These are phyloP conservation scores for Nyctibius grandis DNA, from an alignment of 2,797 vertebrate species.

Conservation along the genomic window DNA sequence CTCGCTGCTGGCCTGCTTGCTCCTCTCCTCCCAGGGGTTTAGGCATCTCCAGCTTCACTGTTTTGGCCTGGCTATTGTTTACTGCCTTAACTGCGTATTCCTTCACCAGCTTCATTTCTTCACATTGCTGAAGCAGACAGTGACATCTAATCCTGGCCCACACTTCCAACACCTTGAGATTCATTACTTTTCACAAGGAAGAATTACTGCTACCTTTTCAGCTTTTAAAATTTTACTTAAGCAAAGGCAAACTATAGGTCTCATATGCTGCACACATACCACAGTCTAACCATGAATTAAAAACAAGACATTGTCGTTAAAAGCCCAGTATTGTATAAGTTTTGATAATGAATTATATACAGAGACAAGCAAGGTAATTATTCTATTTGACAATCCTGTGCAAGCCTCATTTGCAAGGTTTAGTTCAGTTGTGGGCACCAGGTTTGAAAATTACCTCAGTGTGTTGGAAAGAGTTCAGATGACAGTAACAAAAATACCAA, in stretches of 20 bases:
- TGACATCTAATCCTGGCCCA: neutral
- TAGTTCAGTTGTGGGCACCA: neutral
- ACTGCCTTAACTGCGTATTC: neutral
- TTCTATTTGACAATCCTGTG: neutral
- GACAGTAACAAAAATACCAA: neutral
- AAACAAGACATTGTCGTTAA: neutral
- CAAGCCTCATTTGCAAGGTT: slow-evolving; percentile 6
- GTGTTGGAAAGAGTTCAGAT: neutral
- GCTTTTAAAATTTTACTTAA: neutral
- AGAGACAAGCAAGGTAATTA: neutral
- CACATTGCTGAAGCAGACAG: neutral
- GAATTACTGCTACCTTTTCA: neutral
- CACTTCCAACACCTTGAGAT: neutral
- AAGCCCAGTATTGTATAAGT: neutral
- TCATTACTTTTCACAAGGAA: neutral
- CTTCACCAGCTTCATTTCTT: neutral
- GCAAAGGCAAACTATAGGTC: neutral
- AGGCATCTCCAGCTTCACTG: neutral
- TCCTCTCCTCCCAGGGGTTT: neutral
- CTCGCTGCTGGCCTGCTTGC: neutral
- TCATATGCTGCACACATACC: neutral
- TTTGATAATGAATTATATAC: neutral
- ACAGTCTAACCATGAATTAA: neutral
- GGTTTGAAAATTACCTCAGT: neutral
- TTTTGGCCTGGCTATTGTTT: neutral